Conservation (phyloP, 2,113 vertebrate species). For the Aegypius monachus region DNA sequence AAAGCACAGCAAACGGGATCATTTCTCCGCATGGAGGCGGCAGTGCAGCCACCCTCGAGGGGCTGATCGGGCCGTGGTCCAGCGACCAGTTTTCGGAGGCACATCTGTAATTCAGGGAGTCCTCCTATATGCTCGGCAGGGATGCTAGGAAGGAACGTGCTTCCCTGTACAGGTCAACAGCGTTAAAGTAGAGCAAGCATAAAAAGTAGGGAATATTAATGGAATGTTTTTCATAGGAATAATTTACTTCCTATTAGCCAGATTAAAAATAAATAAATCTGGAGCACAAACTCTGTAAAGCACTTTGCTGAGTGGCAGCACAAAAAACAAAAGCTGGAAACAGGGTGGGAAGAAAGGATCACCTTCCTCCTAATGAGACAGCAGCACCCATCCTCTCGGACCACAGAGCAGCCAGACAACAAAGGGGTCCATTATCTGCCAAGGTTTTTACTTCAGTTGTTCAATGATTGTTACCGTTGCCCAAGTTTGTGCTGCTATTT, state of each 20-base stretch:
- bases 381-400: background rate
- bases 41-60: background rate
- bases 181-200: fast-evolving
- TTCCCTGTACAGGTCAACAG: background rate
- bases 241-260: background rate
- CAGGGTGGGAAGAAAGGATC: background rate
- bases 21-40: background rate
- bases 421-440: background rate
- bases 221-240: background rate
- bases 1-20: background rate
- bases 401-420: background rate
- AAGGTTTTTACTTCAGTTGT: background rate
- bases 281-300: background rate
- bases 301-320: background rate
- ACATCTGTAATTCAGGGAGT: background rate
- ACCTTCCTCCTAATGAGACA: background rate
- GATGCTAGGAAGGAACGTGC: background rate
- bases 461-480: fast-evolving
- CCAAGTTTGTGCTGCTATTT: fast-evolving
- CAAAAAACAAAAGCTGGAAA: background rate
- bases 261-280: background rate
- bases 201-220: background rate
- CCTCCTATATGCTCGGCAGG: background rate
- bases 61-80: background rate
- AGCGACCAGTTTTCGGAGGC: background rate